Evolutionary conservation across 2,888 invertebrate species (phyloP).

Genomic region (Bugula neritina): DNA sequence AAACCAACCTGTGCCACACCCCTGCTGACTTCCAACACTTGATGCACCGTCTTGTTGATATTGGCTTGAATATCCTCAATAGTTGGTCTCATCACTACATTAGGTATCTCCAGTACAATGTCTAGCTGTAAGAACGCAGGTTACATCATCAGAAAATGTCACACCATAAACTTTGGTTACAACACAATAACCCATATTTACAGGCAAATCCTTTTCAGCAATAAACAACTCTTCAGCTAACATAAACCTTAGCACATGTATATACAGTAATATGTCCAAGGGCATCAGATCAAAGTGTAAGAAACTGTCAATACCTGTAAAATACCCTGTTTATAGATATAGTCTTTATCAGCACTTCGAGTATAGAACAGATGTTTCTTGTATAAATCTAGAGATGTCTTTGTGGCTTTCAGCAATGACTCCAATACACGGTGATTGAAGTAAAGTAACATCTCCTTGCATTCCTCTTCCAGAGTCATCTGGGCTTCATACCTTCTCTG

Average conservation of each 20-base stretch:
- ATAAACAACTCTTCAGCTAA: too few species aligned
- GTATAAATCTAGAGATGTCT: conserved; percentile 67
- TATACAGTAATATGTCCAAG: too few species aligned
- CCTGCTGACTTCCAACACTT: conserved; percentile 76
- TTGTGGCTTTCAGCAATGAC: conserved; percentile 68
- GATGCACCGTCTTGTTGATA: conserved; percentile 70
- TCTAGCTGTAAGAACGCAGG: conserved; percentile 48
- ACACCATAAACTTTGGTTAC: too few species aligned
- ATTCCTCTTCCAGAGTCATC: conserved; percentile 59
- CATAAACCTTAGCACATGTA: too few species aligned
- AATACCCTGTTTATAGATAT: background rate
- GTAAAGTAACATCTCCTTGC: conserved; percentile 73
- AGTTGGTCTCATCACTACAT: conserved; percentile 75
- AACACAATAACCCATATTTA: too few species aligned
- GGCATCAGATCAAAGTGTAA: too few species aligned
- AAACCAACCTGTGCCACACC: conserved; percentile 82
- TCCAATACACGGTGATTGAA: conserved; percentile 72
- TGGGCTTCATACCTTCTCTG: conserved; percentile 23
- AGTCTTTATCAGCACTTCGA: conserved; percentile 20
- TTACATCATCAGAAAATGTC: too few species aligned
- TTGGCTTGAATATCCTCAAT: conserved; percentile 85
- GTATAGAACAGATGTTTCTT: conserved; percentile 62
- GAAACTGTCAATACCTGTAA: conserved; percentile 9
- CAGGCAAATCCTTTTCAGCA: too few species aligned
- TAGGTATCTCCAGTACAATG: conserved; percentile 78